Conservation (phyloP, 2,113 vertebrate genomes). For the Callopanchax toddi region DNA sequence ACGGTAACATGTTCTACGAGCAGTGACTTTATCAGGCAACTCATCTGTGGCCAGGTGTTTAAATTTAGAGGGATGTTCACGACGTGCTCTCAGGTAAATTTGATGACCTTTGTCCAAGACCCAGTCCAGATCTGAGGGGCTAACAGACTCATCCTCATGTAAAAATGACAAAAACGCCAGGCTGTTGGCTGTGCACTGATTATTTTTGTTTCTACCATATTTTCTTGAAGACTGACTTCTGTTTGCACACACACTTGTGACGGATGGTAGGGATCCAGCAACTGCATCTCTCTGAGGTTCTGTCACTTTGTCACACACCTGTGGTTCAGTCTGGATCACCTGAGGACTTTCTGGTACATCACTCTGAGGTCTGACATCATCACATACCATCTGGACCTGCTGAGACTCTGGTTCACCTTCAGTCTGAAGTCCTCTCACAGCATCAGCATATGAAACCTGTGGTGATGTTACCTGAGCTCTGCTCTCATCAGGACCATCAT, state of each 20-base stretch:
- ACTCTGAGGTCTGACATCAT: no score
- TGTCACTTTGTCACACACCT: no score
- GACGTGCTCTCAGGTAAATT: neutral
- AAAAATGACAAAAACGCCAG: neutral
- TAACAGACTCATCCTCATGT: neutral
- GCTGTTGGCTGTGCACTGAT: neutral
- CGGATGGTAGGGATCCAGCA: no score
- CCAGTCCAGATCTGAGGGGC: neutral
- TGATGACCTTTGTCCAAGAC: neutral
- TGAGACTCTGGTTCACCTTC: no score
- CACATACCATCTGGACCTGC: no score
- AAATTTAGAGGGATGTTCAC: no score
- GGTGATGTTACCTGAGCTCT: no score
- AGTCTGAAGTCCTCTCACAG: neutral
- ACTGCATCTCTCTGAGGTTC: no score
- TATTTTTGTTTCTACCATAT: neutral
- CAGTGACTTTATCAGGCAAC: neutral
- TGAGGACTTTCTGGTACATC: no score
- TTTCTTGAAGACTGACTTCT: neutral
- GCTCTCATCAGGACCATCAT: no score
- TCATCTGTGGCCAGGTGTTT: neutral
- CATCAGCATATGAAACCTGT: neutral
- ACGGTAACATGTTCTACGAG: no score
- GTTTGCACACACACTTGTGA: neutral
- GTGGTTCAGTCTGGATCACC: neutral